Conservation (phyloP, 1,140 invertebrate species). For the Lutraria rhynchaena region DNA sequence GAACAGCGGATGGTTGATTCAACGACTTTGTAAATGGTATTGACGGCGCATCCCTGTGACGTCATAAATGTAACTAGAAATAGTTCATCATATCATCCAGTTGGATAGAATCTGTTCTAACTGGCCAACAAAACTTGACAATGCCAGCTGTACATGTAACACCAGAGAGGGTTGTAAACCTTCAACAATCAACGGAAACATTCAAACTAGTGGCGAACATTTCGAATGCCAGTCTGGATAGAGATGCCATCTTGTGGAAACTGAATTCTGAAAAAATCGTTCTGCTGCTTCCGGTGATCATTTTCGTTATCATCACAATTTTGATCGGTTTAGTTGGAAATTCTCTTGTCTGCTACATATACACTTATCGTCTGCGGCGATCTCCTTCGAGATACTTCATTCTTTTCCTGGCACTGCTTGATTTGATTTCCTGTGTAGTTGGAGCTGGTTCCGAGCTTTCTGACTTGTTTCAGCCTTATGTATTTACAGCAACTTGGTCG, state of each 20-base stretch:
- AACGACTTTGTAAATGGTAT: no score
- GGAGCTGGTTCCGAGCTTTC: conserved; percentile 64
- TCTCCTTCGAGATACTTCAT: conserved; percentile 67
- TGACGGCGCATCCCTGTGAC: no score
- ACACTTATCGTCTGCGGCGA: conserved; percentile 60
- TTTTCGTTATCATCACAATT: conserved; percentile 60
- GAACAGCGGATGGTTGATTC: no score
- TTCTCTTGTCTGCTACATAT: conserved; percentile 64
- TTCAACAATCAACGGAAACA: no score
- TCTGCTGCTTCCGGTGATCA: conserved; percentile 64
- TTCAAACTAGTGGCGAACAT: no score
- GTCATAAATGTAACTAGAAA: no score
- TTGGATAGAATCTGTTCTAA: no score
- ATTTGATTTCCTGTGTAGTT: conserved; percentile 67
- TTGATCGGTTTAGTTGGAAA: conserved; percentile 66
- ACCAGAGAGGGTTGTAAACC: no score
- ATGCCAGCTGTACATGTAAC: no score
- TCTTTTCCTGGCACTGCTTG: conserved; percentile 65
- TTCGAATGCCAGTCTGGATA: background rate
- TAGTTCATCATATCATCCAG: no score
- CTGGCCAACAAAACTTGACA: no score
- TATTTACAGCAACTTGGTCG: conserved; percentile 58
- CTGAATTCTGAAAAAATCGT: conserved; percentile 64
- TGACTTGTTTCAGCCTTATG: conserved; percentile 64
- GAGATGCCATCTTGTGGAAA: background rate